Base-by-base conservation (phyloP, 2,797 vertebrate species). In the Prunella strophiata region DNA sequence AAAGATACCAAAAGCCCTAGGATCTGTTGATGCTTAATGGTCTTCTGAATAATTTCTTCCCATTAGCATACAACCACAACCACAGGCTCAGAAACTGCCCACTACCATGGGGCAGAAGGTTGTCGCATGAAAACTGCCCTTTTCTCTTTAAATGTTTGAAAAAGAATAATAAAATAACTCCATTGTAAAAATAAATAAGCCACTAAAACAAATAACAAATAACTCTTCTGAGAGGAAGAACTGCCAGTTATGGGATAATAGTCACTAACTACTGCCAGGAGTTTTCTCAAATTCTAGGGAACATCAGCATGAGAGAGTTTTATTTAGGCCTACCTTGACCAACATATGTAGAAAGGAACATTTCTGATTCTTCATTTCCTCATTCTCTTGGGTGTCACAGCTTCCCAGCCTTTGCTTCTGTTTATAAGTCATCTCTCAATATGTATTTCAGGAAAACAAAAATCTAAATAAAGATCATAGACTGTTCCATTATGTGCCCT, bases 381-480 rank as follows among this genome's bases (percentile, higher is more conserved):
- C 95, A 90, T 96, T 96, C 93, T 97, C 94, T 77, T 58, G 47
- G 71, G 94, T 97, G 96, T 95, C 97, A 97, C 93, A 95, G 97
- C 94, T 97, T 97, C 95, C 96, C 96, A 95, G 93, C 92, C 76
- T 97, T 97, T 89, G 79, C 93, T 98, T 97, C 96, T 96, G 96
- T 97, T 98, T 97, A 97, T 93, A 97, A 97, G 89, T 95, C 3
- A 57, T 97, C 96, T 96, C 92, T 97, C 96, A 97, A 97, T 84
- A 96, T 91, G 94, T 95, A 97, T 96, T 98, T 96, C 94, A 96
- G 91, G 52, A 83, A 96, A 97, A 96, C 83, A 96, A 96, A 96
- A 96, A 92, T 93, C 97, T 97, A 97, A 97, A 98, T 97, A 98
- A 98, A 98, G 96, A 98, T 96, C 96, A 97, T 91, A 97, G 96